Percentiles rank a stretch among this genome's conserved stretches.
Evolutionary conservation across 2,113 vertebrate species (phyloP).

Genomic region (Danionella cerebrum): DNA sequence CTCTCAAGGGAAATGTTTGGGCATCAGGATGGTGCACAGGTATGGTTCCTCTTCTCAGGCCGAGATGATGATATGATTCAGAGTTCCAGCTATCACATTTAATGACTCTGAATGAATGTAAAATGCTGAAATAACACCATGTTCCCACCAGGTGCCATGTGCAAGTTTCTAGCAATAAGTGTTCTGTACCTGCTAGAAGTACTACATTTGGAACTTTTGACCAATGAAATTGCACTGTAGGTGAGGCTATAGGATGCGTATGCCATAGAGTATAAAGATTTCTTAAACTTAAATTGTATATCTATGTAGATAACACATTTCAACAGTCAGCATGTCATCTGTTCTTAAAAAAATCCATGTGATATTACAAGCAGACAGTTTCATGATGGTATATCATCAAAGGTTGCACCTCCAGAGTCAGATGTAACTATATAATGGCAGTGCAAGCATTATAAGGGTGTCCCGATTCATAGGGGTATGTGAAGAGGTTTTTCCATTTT

Average conservation of each 20-base stretch:
- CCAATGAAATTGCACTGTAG: background rate
- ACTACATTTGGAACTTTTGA: background rate
- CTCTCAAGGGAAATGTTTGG: background rate
- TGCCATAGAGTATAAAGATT: no score
- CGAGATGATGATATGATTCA: background rate
- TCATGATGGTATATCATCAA: no score
- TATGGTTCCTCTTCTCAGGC: background rate
- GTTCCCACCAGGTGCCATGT: background rate
- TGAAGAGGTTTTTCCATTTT: no score
- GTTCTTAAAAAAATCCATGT: no score
- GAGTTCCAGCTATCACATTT: background rate
- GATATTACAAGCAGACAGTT: no score
- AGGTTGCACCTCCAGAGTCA: no score
- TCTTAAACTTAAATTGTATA: no score
- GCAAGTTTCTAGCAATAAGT: background rate
- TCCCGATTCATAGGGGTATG: no score
- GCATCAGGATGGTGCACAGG: background rate
- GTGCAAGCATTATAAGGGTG: no score
- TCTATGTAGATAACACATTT: no score
- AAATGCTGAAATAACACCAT: conserved; percentile 8
- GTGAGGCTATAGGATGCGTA: background rate
- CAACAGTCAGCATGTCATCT: no score
- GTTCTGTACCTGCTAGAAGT: background rate
- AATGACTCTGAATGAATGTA: background rate
- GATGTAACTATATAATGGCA: no score